Percentiles rank a stretch among this genome's conserved stretches.
phyloP scores from a whole-genome alignment of 1,140 invertebrate genomes.

The Bombus consobrinus region DNA sequence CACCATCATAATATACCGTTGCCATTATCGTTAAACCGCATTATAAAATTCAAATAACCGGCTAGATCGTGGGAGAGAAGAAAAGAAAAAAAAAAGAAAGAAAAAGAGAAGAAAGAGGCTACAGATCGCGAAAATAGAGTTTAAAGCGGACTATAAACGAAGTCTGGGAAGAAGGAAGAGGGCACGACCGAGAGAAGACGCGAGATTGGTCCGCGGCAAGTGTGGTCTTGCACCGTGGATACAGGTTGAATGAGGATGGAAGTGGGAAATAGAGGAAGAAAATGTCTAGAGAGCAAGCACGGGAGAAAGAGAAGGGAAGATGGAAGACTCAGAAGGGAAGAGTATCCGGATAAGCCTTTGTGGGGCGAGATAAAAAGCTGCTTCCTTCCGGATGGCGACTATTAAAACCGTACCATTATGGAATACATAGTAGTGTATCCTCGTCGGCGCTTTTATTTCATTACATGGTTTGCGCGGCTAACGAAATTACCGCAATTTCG shows the following conservation, averaged over 20 bases:
- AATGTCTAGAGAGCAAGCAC: not conserved
- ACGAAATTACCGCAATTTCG: slow-evolving; percentile 73
- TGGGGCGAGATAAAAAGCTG: slow-evolving; percentile 55
- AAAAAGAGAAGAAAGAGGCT: not conserved
- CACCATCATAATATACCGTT: slow-evolving; percentile 13
- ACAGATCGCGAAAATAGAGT: slow-evolving; percentile 43
- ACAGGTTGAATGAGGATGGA: not conserved
- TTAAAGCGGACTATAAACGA: slow-evolving; percentile 20
- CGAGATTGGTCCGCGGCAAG: slow-evolving; percentile 21
- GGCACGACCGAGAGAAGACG: not conserved
- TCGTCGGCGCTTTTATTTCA: slow-evolving; percentile 69
- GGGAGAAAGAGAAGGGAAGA: not conserved
- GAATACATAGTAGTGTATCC: slow-evolving; percentile 55
- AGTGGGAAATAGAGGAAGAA: not conserved
- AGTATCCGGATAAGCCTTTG: slow-evolving; percentile 33
- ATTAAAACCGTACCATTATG: slow-evolving; percentile 68
- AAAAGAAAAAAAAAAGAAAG: not conserved
- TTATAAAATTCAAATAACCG: slow-evolving; percentile 36
- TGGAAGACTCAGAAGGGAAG: slow-evolving; percentile 25
- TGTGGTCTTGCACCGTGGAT: not conserved
- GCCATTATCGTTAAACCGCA: slow-evolving; percentile 26
- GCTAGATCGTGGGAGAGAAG: too few relatives aligned
- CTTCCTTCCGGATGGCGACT: slow-evolving; percentile 50
- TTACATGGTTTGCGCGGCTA: slow-evolving; percentile 71
- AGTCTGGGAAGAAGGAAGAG: not conserved